phyloP scores from a whole-genome alignment of 35 echinoderm and acorn worm genomes.

The Hemicentrotus pulcherrimus region DNA sequence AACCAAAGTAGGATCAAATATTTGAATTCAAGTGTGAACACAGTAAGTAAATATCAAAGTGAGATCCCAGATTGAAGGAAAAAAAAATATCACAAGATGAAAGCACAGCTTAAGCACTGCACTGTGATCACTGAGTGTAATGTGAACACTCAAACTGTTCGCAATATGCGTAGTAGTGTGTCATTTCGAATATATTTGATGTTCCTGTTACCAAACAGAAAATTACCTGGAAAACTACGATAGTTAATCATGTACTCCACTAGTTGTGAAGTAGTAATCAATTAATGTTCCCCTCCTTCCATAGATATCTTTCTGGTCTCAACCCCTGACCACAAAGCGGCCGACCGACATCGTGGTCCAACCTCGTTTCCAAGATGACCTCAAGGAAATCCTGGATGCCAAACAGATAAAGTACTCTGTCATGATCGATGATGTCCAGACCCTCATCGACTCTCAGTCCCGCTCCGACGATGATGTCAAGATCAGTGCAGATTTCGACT shows the following conservation, averaged over 20 bases:
- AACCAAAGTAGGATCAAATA: too few relatives aligned
- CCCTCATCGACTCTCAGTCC: conserved; percentile 51
- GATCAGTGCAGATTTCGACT: conserved; percentile 65
- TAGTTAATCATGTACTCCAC: background rate
- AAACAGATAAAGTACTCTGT: conserved; percentile 56
- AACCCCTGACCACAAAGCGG: background rate
- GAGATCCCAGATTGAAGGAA: too few relatives aligned
- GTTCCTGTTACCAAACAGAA: background rate
- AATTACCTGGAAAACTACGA: background rate
- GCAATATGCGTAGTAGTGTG: background rate
- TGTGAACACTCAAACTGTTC: background rate
- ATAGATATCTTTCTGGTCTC: conserved; percentile 77
- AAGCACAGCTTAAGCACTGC: background rate
- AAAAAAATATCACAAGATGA: too few relatives aligned
- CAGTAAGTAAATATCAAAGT: too few relatives aligned
- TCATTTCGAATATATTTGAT: background rate
- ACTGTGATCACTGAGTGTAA: background rate
- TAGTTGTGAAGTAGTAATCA: background rate
- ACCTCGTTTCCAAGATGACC: background rate
- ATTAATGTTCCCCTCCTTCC: background rate
- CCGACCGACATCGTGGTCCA: conserved; percentile 81
- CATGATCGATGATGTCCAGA: conserved; percentile 75
- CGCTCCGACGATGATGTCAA: background rate
- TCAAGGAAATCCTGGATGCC: conserved; percentile 54
- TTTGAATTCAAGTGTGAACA: too few relatives aligned